These are phyloP conservation scores for Tupiocoris notatus DNA, from an alignment of 2,888 invertebrate genomes.

Conservation along the genomic window DNA sequence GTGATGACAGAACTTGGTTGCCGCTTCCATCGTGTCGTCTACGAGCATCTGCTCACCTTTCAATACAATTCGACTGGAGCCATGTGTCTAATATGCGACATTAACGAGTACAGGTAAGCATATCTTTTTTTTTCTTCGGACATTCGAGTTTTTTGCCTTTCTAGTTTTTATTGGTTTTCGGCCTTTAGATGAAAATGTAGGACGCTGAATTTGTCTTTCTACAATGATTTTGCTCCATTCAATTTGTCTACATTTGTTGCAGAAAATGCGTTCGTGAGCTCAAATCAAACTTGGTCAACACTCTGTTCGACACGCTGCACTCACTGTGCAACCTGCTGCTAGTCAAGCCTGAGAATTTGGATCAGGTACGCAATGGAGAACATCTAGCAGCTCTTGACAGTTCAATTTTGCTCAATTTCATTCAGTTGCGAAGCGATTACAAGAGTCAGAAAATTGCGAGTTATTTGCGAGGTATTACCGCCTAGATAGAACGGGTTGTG, in stretches of 20 bases:
- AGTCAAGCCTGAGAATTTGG: slow-evolving; percentile 93
- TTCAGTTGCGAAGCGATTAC: slow-evolving; percentile 91
- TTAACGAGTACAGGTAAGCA: slow-evolving; percentile 84
- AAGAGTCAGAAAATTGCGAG: slow-evolving; percentile 79
- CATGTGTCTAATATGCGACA: slow-evolving; percentile 96
- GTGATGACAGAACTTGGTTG: slow-evolving; percentile 86
- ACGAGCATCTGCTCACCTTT: slow-evolving; percentile 91
- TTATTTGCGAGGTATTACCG: slow-evolving; percentile 55
- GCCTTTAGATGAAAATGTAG: no score
- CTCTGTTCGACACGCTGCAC: slow-evolving; percentile 93
- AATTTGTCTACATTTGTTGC: not conserved
- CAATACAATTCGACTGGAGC: slow-evolving; percentile 95
- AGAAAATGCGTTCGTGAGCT: slow-evolving; percentile 81
- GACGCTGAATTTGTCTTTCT: no score
- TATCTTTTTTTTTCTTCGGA: no score
- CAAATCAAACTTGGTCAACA: slow-evolving; percentile 73
- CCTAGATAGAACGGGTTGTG: no score
- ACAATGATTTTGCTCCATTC: not conserved
- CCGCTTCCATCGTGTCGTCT: slow-evolving; percentile 88
- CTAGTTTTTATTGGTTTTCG: no score
- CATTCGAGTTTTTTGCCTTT: no score
- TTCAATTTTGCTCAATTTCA: slow-evolving; percentile 85
- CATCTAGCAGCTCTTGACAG: slow-evolving; percentile 88
- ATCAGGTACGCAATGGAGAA: slow-evolving; percentile 92
- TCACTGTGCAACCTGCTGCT: slow-evolving; percentile 92